These are phyloP conservation scores for Pseudolaguvia tuberculata DNA, from an alignment of 2,113 vertebrate species.

Conservation along the genomic window DNA sequence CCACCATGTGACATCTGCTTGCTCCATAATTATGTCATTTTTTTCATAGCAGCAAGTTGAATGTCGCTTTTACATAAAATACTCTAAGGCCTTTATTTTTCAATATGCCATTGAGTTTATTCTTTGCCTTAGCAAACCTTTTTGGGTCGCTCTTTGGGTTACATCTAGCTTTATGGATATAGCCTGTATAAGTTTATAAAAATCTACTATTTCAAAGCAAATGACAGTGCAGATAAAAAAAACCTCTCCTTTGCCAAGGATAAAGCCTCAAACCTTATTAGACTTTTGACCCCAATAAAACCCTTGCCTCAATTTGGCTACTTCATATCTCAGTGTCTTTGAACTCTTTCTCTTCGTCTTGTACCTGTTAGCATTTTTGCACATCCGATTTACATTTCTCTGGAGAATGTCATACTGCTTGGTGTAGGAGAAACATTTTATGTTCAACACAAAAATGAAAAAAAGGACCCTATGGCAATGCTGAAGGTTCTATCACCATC, in stretches of 20 bases:
- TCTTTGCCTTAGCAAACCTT: not conserved
- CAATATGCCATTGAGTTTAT: not conserved
- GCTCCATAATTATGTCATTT: not conserved
- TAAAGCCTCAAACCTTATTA: not conserved
- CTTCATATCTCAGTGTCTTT: not conserved
- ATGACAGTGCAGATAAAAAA: not conserved
- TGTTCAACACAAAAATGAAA: not conserved
- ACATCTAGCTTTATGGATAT: not conserved
- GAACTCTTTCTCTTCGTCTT: not conserved
- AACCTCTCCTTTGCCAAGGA: not conserved
- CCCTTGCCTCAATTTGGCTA: not conserved
- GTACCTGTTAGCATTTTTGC: not conserved
- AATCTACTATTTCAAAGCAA: not conserved
- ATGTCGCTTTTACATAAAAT: not conserved
- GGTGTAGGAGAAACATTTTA: not conserved
- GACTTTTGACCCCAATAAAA: slow-evolving; percentile 19
- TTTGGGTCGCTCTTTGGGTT: not conserved
- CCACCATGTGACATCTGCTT: not conserved
- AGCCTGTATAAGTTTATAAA: not conserved
- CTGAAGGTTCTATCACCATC: not conserved
- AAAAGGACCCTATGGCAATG: not conserved
- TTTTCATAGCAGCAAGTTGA: not conserved
- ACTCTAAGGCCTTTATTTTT: not conserved
- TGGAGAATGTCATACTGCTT: not conserved
- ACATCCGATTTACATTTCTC: slow-evolving; percentile 6